Conservation (phyloP, 2,888 invertebrate genomes). For the Drosophila paramelanica region DNA sequence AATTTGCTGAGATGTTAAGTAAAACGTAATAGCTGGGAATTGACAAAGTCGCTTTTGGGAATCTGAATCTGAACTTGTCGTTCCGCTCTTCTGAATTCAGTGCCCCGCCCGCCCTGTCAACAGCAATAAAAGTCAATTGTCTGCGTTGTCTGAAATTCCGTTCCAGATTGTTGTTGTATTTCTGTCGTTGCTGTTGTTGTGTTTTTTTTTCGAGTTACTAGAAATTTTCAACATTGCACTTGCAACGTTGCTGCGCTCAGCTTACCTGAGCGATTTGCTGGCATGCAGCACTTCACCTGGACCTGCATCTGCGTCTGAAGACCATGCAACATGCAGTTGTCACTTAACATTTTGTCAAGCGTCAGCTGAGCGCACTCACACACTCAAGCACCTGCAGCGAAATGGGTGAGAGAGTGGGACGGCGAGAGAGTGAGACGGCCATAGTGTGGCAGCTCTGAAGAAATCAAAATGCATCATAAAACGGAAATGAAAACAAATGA, state of each 20-base stretch:
- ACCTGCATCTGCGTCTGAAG: conserved; percentile 14
- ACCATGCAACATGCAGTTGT: conserved; percentile 57
- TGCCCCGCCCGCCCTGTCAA: conserved; percentile 47
- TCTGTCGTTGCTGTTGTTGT: conserved; percentile 9
- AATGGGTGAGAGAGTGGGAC: not conserved
- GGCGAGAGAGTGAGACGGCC: not conserved
- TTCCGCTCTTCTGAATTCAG: not conserved
- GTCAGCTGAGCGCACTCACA: conserved; percentile 28
- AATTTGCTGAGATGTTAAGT: conserved; percentile 71
- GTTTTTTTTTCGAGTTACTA: conserved; percentile 16
- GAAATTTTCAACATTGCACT: conserved; percentile 43
- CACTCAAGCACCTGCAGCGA: not conserved
- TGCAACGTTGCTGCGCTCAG: conserved; percentile 17
- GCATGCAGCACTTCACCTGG: conserved; percentile 47
- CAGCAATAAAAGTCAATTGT: conserved; percentile 80
- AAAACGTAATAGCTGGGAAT: conserved; percentile 75
- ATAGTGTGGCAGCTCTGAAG: conserved; percentile 52
- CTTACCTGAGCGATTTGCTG: conserved; percentile 45
- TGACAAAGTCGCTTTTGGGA: conserved; percentile 63
- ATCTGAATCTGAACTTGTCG: conserved; percentile 23
- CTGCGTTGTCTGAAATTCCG: conserved; percentile 61
- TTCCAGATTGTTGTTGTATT: conserved; percentile 15
- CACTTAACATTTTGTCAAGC: conserved; percentile 72
- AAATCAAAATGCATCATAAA: conserved; percentile 76
- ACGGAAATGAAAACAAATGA: conserved; percentile 81